Evolutionary conservation across 1,140 invertebrate genomes (phyloP).

Genomic region (Popillia japonica): DNA sequence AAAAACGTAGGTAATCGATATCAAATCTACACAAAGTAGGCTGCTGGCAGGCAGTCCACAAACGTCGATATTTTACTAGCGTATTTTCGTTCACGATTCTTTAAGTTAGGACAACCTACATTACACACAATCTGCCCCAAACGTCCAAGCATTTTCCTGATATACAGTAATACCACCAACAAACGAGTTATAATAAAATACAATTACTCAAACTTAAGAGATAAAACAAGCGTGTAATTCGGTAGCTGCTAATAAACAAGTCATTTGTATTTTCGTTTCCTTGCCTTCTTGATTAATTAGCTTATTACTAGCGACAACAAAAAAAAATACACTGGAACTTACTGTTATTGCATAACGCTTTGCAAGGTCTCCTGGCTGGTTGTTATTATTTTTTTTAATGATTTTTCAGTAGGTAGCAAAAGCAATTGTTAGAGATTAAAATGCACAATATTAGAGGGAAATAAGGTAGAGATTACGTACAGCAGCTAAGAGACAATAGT

Average conservation of each 20-base stretch:
- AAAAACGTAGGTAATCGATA: slow-evolving; percentile 8
- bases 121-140: too few species aligned
- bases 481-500: neutral
- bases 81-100: too few species aligned
- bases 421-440: neutral
- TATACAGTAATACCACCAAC: too few species aligned
- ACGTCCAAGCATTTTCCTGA: too few species aligned
- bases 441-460: neutral
- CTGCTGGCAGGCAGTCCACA: neutral
- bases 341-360: neutral
- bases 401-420: neutral
- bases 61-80: too few species aligned
- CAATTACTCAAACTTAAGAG: neutral
- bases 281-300: neutral
- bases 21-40: neutral
- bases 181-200: too few species aligned
- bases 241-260: neutral
- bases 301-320: neutral
- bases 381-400: neutral
- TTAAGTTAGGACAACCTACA: too few species aligned
- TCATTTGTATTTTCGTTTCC: neutral
- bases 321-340: neutral
- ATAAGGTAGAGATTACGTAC: neutral
- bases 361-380: neutral
- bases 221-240: neutral